These are phyloP conservation scores for Salvelinus alpinus DNA, from an alignment of 2,113 vertebrate genomes.

Conservation along the genomic window DNA sequence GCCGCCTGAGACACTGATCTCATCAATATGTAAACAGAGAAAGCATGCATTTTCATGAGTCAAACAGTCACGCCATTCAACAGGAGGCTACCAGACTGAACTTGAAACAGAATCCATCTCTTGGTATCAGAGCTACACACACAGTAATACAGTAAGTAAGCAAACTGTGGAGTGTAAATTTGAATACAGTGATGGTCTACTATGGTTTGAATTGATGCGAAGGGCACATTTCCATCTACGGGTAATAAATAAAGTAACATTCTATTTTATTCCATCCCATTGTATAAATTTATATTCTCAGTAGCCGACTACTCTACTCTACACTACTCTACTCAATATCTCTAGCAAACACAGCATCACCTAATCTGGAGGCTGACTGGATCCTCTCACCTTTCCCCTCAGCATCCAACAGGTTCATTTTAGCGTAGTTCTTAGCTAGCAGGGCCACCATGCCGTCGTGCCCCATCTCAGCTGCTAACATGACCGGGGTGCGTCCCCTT, in stretches of 20 bases:
- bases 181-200: too few species aligned
- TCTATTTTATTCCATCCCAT: neutral
- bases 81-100: neutral
- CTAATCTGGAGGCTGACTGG: neutral
- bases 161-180: neutral
- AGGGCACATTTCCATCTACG: too few species aligned
- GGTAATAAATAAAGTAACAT: neutral
- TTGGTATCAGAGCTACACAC: neutral
- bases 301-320: too few species aligned
- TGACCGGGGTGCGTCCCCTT: conserved; percentile 71
- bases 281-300: neutral
- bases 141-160: neutral
- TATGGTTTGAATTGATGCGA: too few species aligned
- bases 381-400: conserved; percentile 84
- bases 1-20: conserved; percentile 5
- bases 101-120: neutral
- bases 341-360: neutral
- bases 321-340: neutral
- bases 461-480: conserved; percentile 87
- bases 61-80: conserved; percentile 7
- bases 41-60: conserved; percentile 56
- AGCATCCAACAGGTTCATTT: conserved; percentile 81
- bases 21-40: conserved; percentile 64
- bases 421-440: conserved; percentile 76
- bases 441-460: conserved; percentile 77